A percentile compares a stretch with the other conserved stretches of the same genome.
phyloP scores from a whole-genome alignment of 1,140 invertebrate species.

The Drosophila suzukii region DNA sequence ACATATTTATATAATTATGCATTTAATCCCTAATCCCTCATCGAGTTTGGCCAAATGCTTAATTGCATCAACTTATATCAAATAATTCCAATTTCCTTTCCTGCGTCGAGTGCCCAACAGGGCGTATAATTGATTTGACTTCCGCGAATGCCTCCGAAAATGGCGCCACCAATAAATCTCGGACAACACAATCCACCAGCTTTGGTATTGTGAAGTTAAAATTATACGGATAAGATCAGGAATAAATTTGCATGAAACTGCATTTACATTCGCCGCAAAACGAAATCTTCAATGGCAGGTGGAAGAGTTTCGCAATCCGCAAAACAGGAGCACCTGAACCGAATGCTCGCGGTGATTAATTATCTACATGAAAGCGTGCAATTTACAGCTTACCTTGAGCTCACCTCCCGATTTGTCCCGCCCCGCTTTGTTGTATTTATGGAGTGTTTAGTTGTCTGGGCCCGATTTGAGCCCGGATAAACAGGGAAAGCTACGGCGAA shows the following conservation, averaged over 20 bases:
- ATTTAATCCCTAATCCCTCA: slow-evolving; percentile 7
- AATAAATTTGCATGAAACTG: slow-evolving; percentile 75
- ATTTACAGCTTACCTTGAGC: slow-evolving; percentile 74
- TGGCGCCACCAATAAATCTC: slow-evolving; percentile 56
- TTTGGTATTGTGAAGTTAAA: slow-evolving; percentile 48
- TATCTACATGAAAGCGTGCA: slow-evolving; percentile 82
- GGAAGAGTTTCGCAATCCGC: slow-evolving; percentile 29
- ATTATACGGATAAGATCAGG: slow-evolving; percentile 72
- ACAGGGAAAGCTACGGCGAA: slow-evolving; percentile 60
- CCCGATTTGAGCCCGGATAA: slow-evolving; percentile 65
- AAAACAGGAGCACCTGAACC: slow-evolving; percentile 15
- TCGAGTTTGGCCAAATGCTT: slow-evolving; percentile 30
- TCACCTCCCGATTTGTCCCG: slow-evolving; percentile 7
- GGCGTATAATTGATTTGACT: slow-evolving; percentile 80
- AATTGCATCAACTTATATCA: slow-evolving; percentile 62
- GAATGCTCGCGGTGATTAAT: slow-evolving; percentile 72
- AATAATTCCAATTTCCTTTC: slow-evolving; percentile 75
- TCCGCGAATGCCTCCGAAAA: slow-evolving; percentile 69
- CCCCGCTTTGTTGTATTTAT: slow-evolving; percentile 60
- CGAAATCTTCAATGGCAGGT: slow-evolving; percentile 21
- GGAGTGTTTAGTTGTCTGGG: slow-evolving; percentile 77
- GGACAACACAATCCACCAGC: slow-evolving; percentile 7
- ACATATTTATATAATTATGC: neutral
- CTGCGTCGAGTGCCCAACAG: slow-evolving; percentile 65
- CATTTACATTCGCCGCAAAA: slow-evolving; percentile 71